Evolutionary conservation across 2,113 vertebrate genomes (phyloP), one percentile per base, ranked within the genome.

Genomic region (Peromyscus californicus): DNA sequence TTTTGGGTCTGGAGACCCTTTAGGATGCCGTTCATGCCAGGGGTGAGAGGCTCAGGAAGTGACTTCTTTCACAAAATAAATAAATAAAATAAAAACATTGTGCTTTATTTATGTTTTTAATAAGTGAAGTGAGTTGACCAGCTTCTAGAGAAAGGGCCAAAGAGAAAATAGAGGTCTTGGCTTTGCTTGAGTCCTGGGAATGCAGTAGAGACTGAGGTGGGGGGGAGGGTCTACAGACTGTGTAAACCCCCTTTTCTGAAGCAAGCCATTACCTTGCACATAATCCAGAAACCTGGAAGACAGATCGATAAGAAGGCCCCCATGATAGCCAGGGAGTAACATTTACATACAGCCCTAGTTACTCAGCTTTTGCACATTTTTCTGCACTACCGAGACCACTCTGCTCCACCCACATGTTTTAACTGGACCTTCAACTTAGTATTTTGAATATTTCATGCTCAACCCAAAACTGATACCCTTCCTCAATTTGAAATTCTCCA

Each of bases 31-130:
- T 96, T 93, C 85, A 21, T 93, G 39, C 84, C 72, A 82, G 79
- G 31, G 31, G 61, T n/a, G 54, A 45, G 61, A 82, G 96, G 70
- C 74, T 79, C 51, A 51, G 88, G 39, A 69, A 85, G 63, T 85
- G 59, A 45, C 39, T 93, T 75, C 17, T 97, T 93, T 69, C n/a
- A 80, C 39, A 83, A 67, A 74, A 72, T 57, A 75, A 57, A 45
- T 13, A 84, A 21, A 84, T 29, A 63, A 42, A 39, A 83, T 39
- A 84, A 29, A 59, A 17, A 36, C 8, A 45, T 3, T 69, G 7
- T 51, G 33, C 91, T 94, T 91, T 96, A 84, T 90, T 94, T 89
- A 48, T 90, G n/a, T 13, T 97, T 96, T 94, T 83, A 97, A 94
- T 93, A 93, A 97, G 89, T 96, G 75, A 94, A 91, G 69, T 87